phyloP scores from a whole-genome alignment of 1,140 invertebrate species.

The Bombus waltoni region DNA sequence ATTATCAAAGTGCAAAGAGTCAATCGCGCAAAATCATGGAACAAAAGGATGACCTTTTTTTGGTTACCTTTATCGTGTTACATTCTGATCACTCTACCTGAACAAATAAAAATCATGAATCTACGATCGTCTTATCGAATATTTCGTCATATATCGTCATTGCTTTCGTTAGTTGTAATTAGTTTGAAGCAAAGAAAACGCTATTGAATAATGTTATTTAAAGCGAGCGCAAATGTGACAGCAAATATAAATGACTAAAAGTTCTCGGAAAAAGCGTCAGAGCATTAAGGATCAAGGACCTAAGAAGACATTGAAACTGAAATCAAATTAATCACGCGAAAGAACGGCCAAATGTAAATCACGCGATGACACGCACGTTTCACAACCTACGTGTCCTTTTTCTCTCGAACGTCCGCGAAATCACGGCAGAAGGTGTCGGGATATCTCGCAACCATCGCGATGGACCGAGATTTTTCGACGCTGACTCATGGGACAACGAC shows the following conservation, averaged over 20 bases:
- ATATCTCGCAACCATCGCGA: conserved; percentile 4
- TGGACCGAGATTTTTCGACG: conserved; percentile 67
- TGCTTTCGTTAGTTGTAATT: not conserved
- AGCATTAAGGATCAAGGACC: not conserved
- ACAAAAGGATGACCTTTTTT: no score
- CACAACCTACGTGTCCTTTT: not conserved
- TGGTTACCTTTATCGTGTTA: no score
- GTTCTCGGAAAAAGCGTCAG: not conserved
- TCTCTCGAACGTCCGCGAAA: not conserved
- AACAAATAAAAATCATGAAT: not conserved
- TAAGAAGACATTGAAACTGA: not conserved
- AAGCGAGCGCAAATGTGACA: not conserved
- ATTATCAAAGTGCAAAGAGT: not conserved
- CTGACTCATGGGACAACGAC: conserved; percentile 67
- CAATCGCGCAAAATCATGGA: not conserved
- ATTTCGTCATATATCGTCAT: not conserved
- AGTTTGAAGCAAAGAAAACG: not conserved
- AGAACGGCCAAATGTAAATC: not conserved
- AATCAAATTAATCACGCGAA: not conserved
- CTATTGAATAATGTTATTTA: not conserved
- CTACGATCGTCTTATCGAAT: not conserved
- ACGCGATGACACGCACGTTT: not conserved
- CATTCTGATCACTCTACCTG: no score
- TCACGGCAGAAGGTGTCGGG: conserved; percentile 22
- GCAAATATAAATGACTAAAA: not conserved